phyloP scores from a whole-genome alignment of 2,888 invertebrate genomes.

The Sesamia inferens region DNA sequence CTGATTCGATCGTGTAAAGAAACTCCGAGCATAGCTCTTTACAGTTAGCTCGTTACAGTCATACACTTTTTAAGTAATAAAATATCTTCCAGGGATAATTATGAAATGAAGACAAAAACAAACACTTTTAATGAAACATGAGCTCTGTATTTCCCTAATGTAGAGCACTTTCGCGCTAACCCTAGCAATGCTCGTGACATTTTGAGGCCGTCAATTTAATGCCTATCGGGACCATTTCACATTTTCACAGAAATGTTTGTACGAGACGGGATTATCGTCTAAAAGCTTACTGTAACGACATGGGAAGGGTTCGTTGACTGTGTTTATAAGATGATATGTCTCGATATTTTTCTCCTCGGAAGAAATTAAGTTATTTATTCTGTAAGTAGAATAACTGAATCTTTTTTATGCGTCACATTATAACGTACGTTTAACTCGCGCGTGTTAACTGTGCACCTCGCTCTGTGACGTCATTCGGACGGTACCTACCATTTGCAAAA shows the following conservation, averaged over 20 bases:
- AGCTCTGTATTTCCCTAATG: constrained; percentile 39
- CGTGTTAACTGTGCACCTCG: too few species aligned
- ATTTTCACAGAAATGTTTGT: constrained; percentile 34
- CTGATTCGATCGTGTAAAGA: too few species aligned
- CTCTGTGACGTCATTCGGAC: too few species aligned
- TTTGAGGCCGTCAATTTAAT: constrained; percentile 48
- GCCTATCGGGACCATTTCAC: constrained; percentile 35
- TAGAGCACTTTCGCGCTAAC: constrained; percentile 43
- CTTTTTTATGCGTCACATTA: not conserved
- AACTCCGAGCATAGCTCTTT: too few species aligned
- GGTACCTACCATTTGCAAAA: too few species aligned
- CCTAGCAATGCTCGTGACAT: constrained; percentile 47
- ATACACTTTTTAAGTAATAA: not conserved
- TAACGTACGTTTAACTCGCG: not conserved
- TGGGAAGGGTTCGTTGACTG: constrained; percentile 1
- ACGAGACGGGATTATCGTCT: constrained; percentile 29
- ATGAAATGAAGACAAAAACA: constrained; percentile 10
- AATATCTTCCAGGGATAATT: not conserved
- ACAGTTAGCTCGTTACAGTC: too few species aligned
- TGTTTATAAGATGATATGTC: constrained; percentile 8
- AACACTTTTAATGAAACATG: constrained; percentile 45
- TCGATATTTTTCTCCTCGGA: not conserved
- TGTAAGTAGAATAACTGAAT: not conserved
- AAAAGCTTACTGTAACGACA: constrained; percentile 25
- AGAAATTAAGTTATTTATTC: not conserved